Evolutionary conservation across 2,113 vertebrate genomes (phyloP).

Genomic region (Peromyscus polionotus): DNA sequence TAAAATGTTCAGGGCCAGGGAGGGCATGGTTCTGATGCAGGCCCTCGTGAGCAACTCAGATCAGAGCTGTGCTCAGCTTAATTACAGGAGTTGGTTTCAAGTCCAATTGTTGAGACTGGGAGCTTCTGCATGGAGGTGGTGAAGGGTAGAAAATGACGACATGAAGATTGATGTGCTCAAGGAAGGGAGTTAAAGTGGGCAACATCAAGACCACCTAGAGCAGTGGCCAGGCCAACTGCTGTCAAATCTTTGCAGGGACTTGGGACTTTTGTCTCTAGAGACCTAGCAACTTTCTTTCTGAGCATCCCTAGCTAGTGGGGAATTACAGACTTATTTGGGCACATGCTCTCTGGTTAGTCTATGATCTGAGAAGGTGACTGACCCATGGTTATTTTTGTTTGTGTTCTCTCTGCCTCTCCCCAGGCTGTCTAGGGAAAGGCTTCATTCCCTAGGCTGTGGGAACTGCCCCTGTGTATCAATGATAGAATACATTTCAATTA

Average conservation of each 20-base stretch:
- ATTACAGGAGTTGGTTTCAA: background rate
- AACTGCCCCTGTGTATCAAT: background rate
- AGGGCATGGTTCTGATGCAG: background rate
- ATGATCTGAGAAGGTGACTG: background rate
- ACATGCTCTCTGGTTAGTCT: background rate
- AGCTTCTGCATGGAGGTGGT: background rate
- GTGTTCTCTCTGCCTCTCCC: too few relatives aligned
- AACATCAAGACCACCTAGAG: background rate
- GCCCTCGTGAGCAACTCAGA: background rate
- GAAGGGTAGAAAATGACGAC: background rate
- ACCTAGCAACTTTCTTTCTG: background rate
- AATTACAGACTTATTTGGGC: background rate
- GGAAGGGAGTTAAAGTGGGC: background rate
- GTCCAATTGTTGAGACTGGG: background rate
- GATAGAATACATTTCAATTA: background rate
- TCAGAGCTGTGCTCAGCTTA: background rate
- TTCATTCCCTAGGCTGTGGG: background rate
- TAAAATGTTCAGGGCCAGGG: background rate
- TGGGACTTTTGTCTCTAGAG: background rate
- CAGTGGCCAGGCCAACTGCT: background rate
- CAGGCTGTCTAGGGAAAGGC: background rate
- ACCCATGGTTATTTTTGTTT: background rate
- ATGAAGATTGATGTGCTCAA: background rate
- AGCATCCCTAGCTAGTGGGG: background rate
- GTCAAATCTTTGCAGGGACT: background rate